phyloP scores from a whole-genome alignment of 2,888 invertebrate species.

The Parasteatoda lunata region DNA sequence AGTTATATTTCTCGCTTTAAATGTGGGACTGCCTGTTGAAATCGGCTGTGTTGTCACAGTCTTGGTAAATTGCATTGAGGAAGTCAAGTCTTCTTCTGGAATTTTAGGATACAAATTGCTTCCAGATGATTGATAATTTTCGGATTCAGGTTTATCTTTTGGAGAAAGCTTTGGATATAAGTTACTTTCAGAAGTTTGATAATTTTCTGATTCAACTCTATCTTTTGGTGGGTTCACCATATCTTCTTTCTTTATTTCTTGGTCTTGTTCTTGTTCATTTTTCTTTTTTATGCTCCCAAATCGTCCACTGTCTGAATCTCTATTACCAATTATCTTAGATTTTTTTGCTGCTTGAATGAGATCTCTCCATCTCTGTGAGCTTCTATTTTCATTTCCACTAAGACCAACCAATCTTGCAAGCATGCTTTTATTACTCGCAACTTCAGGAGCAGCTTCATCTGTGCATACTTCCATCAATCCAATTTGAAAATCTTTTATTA shows the following conservation, averaged over 20 bases:
- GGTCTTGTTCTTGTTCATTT: constrained; percentile 7
- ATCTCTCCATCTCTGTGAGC: constrained; percentile 60
- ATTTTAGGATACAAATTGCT: constrained; percentile 49
- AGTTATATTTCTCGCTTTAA: not conserved
- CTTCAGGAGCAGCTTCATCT: constrained; percentile 63
- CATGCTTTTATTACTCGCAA: constrained; percentile 49
- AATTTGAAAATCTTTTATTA: constrained; percentile 92
- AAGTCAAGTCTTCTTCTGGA: constrained; percentile 40
- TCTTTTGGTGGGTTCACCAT: no score
- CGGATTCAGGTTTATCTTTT: constrained; percentile 13
- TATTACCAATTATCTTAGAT: constrained; percentile 50
- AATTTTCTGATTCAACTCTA: not conserved
- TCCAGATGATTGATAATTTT: constrained; percentile 7
- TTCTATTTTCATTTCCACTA: constrained; percentile 36
- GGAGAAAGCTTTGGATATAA: no score
- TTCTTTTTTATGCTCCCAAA: constrained; percentile 50
- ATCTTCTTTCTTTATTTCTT: no score
- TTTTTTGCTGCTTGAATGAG: constrained; percentile 64
- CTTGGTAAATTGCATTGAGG: not conserved
- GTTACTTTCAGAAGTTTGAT: not conserved
- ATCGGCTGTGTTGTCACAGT: constrained; percentile 13
- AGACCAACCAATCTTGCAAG: constrained; percentile 55
- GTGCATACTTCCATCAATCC: constrained; percentile 80
- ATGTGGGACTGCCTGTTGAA: not conserved
- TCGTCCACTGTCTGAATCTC: constrained; percentile 32